phyloP scores from a whole-genome alignment of 2,797 vertebrate species.

The Cynodonichthys magdalenae region DNA sequence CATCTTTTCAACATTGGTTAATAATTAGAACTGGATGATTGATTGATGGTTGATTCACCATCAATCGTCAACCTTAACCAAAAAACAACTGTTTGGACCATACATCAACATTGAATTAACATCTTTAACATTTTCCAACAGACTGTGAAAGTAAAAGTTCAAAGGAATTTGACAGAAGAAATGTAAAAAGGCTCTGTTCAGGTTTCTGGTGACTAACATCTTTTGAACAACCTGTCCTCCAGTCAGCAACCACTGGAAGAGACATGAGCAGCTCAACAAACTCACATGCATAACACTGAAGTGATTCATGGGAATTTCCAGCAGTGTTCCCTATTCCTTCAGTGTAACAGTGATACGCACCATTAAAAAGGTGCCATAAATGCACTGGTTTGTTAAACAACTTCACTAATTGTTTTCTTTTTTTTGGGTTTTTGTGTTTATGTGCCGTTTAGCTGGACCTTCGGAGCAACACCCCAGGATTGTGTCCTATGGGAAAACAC shows the following conservation, averaged over 20 bases:
- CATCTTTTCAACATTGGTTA: no score
- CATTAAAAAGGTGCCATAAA: conserved; percentile 18
- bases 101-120: no score
- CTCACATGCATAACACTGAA: conserved; percentile 21
- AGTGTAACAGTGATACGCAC: neutral
- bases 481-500: conserved; percentile 47
- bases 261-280: conserved; percentile 40
- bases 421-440: conserved; percentile 30
- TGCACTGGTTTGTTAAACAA: conserved; percentile 1
- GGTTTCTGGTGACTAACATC: conserved; percentile 26
- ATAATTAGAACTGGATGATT: no score
- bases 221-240: conserved; percentile 36
- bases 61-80: no score
- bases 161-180: neutral
- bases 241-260: conserved; percentile 41
- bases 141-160: no score
- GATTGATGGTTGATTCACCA: no score
- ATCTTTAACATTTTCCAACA: no score
- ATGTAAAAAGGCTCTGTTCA: conserved; percentile 1
- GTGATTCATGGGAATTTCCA: conserved; percentile 37
- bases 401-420: conserved; percentile 9
- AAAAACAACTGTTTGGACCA: no score
- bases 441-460: conserved; percentile 67
- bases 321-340: conserved; percentile 22
- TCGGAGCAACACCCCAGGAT: conserved; percentile 55